Evolutionary conservation across 2,888 invertebrate species (phyloP), one percentile per base, ranked within the genome.

Genomic region (Ferrisia virgata): DNA sequence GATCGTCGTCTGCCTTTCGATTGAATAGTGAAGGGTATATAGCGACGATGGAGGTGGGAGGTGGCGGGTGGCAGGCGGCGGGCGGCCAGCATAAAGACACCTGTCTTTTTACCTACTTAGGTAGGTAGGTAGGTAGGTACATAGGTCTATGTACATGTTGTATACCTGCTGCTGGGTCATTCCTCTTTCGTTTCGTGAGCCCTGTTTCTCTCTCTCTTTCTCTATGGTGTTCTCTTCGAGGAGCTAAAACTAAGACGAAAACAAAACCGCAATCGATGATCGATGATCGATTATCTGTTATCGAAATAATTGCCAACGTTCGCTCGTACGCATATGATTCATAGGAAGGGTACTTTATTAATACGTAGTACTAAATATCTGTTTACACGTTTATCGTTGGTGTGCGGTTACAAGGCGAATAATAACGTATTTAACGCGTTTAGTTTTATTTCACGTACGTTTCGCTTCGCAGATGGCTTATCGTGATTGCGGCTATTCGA

Each of bases 401-500:
- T n/a, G n/a, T n/a, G n/a, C n/a, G n/a, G n/a, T n/a, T n/a, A n/a
- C n/a, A 39, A 39, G 11, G 39, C 39, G 39, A 39, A 39, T 8
- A 39, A 8, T 39, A 5, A 11, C 39, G 6, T 8, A 53, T 53
- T n/a, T 18, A 3, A 18, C 53, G 18, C 18, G 18, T 18, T 18
- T 53, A 18, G 18, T 53, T 39, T 11, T n/a, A 53, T 8, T 39
- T 39, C 11, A 8, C 11, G 6, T 39, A 8, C 39, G 2, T 18
- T 53, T 53, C 15, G 25, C 64, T 25, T 76, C 64, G 11, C 69
- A 84, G 84, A 80, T 80, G 79, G 84, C 80, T 33, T 84, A 84
- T 64, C 33, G 84, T n/a, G 84, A 84, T 39, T 84, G 84, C 33
- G 40, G 79, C 43, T 79, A 79, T 31, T 84, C 84, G 11, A 84